These are phyloP conservation scores for Mesocricetus auratus DNA, from an alignment of 2,113 vertebrate species.

Conservation along the genomic window DNA sequence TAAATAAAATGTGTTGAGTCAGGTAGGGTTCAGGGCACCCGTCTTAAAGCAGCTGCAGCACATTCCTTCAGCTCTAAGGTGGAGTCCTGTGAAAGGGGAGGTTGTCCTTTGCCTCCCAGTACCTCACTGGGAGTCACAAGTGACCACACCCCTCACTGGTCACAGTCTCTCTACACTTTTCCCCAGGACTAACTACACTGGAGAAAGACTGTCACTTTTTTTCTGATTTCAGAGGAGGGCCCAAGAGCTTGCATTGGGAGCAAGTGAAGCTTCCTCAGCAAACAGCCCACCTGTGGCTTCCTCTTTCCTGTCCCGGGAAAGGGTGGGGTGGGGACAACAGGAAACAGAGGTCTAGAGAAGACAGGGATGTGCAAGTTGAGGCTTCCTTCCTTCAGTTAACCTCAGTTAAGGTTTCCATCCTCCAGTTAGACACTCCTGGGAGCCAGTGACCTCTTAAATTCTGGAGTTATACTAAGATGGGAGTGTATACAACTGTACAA, in stretches of 20 bases:
- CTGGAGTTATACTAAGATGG: neutral
- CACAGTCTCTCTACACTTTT: neutral
- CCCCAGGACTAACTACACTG: neutral
- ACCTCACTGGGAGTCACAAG: neutral
- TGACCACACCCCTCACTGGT: too few relatives aligned
- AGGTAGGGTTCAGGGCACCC: neutral
- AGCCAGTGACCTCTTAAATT: neutral
- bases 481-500: neutral
- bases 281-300: fast-evolving
- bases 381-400: neutral
- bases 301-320: neutral
- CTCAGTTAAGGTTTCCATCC: neutral
- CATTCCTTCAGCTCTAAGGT: neutral
- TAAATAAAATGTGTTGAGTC: conserved; percentile 59
- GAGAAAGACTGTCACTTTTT: neutral
- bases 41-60: neutral
- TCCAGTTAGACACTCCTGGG: neutral
- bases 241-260: neutral
- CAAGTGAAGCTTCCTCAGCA: neutral
- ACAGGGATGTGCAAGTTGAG: neutral
- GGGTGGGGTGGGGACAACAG: too few relatives aligned
- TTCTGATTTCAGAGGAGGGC: neutral
- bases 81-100: neutral
- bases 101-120: neutral
- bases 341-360: neutral